phyloP scores from a whole-genome alignment of 2,113 vertebrate genomes.

The Chloebia gouldiae region DNA sequence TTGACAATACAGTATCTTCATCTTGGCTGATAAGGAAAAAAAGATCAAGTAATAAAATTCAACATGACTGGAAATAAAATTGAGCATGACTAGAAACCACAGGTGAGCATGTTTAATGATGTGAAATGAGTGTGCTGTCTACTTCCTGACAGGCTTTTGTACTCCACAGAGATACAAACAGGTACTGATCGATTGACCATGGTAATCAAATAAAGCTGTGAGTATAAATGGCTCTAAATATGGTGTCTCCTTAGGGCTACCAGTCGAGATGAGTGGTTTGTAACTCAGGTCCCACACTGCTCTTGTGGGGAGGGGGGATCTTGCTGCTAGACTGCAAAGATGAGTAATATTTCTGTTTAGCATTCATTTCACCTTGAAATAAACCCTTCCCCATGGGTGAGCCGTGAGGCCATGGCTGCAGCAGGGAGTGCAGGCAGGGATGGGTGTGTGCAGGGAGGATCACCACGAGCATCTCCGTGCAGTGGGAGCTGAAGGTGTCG shows the following conservation, averaged over 20 bases:
- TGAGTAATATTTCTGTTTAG: background rate
- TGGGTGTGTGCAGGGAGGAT: slow-evolving; percentile 62
- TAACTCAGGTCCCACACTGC: background rate
- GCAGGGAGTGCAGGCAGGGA: slow-evolving; percentile 32
- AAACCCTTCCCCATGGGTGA: background rate
- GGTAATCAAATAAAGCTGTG: background rate
- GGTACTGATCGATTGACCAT: background rate
- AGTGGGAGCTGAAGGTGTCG: slow-evolving; percentile 69
- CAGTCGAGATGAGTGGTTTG: background rate
- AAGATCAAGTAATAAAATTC: background rate
- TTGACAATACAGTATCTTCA: background rate
- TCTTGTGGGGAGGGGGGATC: background rate
- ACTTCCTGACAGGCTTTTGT: background rate
- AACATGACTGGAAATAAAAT: slow-evolving; percentile 1
- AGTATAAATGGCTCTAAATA: background rate
- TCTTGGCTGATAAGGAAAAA: background rate
- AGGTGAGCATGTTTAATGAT: background rate
- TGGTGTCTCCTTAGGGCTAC: background rate
- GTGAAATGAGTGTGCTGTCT: background rate
- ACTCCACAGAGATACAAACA: background rate
- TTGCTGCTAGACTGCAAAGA: background rate
- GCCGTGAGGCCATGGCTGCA: slow-evolving; percentile 70
- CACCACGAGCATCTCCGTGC: slow-evolving; percentile 70
- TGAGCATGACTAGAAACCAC: slow-evolving; percentile 1
- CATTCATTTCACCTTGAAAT: background rate